phyloP scores from a whole-genome alignment of 2,113 vertebrate genomes.

The Melanotaenia duboulayi region DNA sequence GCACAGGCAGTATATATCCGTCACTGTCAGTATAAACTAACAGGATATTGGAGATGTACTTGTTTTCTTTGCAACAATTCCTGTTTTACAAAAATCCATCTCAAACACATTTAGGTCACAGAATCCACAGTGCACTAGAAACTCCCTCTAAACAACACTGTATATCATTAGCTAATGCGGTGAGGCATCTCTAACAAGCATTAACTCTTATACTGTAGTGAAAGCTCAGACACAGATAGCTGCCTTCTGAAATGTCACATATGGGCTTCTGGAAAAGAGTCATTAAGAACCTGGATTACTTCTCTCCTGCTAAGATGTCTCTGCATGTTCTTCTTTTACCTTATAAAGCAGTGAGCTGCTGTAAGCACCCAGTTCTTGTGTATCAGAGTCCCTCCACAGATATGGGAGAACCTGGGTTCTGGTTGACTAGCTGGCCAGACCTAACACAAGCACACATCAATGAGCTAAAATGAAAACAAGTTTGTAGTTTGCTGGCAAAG shows the following conservation, averaged over 20 bases:
- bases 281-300: background rate
- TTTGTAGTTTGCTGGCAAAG: background rate
- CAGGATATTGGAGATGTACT: background rate
- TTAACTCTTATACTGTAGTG: conserved; percentile 24
- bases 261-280: conserved; percentile 18
- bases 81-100: conserved; percentile 2
- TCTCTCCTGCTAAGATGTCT: background rate
- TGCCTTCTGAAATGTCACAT: conserved; percentile 25
- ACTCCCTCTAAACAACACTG: conserved; percentile 25
- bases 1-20: background rate
- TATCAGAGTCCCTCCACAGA: conserved; percentile 82
- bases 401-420: conserved; percentile 76
- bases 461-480: background rate
- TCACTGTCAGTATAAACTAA: background rate
- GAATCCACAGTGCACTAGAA: conserved; percentile 20
- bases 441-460: conserved; percentile 54
- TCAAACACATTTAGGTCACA: background rate
- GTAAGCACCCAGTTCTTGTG: conserved; percentile 83
- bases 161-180: conserved; percentile 25
- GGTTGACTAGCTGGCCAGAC: conserved; percentile 80
- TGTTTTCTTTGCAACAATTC: background rate
- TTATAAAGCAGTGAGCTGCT: conserved; percentile 83
- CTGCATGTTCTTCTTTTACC: conserved; percentile 47
- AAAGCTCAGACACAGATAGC: conserved; percentile 19
- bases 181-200: conserved; percentile 37